Evolutionary conservation across 1,140 invertebrate species (phyloP), one percentile per base, ranked within the genome.

Genomic region (Drosophila eugracilis): DNA sequence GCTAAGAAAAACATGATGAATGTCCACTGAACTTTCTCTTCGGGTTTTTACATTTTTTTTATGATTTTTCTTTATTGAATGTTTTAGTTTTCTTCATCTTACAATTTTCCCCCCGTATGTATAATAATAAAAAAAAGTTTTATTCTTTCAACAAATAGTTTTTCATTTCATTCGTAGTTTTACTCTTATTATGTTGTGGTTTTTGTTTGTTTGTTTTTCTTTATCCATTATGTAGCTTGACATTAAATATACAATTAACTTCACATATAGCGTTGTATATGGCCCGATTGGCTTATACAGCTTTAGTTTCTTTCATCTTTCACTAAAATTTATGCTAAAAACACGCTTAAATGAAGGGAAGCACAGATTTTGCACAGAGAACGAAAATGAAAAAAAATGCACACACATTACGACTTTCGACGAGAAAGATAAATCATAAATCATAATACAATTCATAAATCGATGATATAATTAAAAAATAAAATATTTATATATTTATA

Each of bases 271-370:
- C 65, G 37, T 67, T 67, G 65, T 67, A 62, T 63, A 67, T 67
- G 65, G 65, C 65, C 65, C 65, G 63, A 67, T 52, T 67, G 63
- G 63, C 63, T 17, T 26, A 66, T 67, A 67, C 60, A 67, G 65
- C 65, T 67, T 65, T 67, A 67, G 65, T 67, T 67, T 52, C 59
- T 12, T 32, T 62, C 57, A 30, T 71, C 58, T 78, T 86, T 86
- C 53, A 88, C 81, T 86, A 86, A 86, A 90, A 80, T 90, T 90
- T 90, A 83, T 88, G 73, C 85, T 89, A 89, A 85, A 78, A 89
- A 89, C 79, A 89, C 78, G 75, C 86, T 89, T 80, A 90, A 90
- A 86, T 76, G 83, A 90, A 60, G 77, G 89, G 88, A 90, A 90
- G 89, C 89, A 90, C 83, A 85, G 83, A 85, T 90, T 53, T 90